Evolutionary conservation across 2,797 vertebrate species (phyloP).

Genomic region (Alauda arvensis): DNA sequence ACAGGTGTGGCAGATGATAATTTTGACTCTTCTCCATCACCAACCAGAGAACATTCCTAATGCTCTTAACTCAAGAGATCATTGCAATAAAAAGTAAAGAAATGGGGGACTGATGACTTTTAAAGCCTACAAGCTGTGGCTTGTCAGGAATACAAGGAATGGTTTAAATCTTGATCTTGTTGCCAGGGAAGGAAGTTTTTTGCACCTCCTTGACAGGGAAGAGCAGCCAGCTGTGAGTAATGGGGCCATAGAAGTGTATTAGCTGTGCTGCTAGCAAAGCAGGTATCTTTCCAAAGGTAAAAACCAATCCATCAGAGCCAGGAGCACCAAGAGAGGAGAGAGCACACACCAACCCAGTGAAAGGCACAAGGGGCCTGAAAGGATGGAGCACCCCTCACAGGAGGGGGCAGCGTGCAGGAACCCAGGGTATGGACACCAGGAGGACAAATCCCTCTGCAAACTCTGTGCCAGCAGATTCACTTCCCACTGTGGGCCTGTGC

Average conservation of each 20-base stretch:
- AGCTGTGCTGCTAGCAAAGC: neutral
- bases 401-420: neutral
- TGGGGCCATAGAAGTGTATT: neutral
- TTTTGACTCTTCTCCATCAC: neutral
- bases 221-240: conserved; percentile 1
- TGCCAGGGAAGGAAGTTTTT: neutral
- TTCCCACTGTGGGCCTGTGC: neutral
- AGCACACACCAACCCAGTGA: neutral
- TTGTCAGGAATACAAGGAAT: neutral
- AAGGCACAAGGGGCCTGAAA: neutral
- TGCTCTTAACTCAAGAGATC: neutral
- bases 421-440: rapidly evolving
- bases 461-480: neutral
- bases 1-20: rapidly evolving
- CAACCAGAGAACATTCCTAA: neutral
- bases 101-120: neutral
- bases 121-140: neutral
- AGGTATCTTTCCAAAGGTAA: neutral
- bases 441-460: neutral
- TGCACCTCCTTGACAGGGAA: neutral
- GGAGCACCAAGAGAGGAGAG: neutral
- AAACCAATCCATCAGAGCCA: neutral
- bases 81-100: neutral
- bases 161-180: neutral
- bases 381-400: neutral